phyloP scores from a whole-genome alignment of 1,140 invertebrate species.

The Drosophila navojoa region DNA sequence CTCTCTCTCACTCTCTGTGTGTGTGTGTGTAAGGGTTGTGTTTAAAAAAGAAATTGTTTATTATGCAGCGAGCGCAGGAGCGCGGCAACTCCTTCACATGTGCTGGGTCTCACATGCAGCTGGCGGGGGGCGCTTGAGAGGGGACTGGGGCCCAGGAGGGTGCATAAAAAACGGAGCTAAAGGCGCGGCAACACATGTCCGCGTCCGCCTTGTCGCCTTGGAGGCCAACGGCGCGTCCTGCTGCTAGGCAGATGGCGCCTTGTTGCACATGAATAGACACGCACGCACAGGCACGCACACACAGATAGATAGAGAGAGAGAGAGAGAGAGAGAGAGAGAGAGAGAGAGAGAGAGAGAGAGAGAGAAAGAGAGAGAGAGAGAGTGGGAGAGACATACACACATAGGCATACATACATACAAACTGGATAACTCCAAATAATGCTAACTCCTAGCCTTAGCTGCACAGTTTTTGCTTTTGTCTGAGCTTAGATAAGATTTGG shows the following conservation, averaged over 20 bases:
- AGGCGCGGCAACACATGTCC: slow-evolving; percentile 52
- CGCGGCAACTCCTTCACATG: slow-evolving; percentile 33
- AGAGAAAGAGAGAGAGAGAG: no score
- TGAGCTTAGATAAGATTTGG: no score
- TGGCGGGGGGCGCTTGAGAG: neutral
- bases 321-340: no score
- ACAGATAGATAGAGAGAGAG: neutral
- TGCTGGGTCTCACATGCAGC: slow-evolving; percentile 49
- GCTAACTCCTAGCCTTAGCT: slow-evolving; percentile 3
- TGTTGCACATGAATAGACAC: slow-evolving; percentile 73
- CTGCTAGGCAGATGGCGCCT: slow-evolving; percentile 56
- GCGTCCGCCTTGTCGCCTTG: slow-evolving; percentile 32
- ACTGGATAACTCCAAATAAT: slow-evolving; percentile 1
- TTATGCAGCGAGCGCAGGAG: slow-evolving; percentile 55
- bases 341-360: no score
- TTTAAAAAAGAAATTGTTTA: slow-evolving; percentile 71
- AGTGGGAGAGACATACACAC: neutral
- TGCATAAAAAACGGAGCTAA: slow-evolving; percentile 8
- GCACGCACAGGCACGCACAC: slow-evolving; percentile 47
- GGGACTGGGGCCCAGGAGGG: no score
- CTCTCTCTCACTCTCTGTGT: slow-evolving; percentile 7
- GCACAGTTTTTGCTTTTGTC: no score
- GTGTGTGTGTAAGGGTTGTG: slow-evolving; percentile 26
- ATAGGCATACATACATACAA: neutral
- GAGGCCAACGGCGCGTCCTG: slow-evolving; percentile 4